Conservation (phyloP, 1,140 invertebrate genomes). For the Adoxophyes honmai region DNA sequence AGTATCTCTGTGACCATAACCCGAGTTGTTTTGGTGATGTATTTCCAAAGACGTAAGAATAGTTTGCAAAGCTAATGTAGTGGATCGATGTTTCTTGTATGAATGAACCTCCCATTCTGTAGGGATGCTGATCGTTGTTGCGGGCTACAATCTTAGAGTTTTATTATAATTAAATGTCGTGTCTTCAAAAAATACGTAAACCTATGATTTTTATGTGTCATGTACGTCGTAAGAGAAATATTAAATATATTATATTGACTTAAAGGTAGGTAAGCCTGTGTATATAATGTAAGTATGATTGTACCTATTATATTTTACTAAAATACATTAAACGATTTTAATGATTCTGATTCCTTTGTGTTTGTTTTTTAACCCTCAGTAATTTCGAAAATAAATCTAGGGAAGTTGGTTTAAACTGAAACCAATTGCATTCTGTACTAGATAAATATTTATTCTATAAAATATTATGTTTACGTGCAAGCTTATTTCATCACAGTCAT, state of each 20-base stretch:
- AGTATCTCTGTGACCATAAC: conserved; percentile 71
- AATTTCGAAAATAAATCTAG: no score
- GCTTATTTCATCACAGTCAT: conserved; percentile 42
- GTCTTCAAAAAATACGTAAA: conserved; percentile 27
- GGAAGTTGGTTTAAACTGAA: no score
- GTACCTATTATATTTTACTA: conserved; percentile 36
- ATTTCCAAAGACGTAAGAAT: conserved; percentile 74
- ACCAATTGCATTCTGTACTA: no score
- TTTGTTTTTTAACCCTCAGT: conserved; percentile 3
- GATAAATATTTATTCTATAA: no score
- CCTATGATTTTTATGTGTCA: conserved; percentile 30
- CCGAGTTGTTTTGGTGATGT: conserved; percentile 72
- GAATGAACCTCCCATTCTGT: conserved; percentile 35
- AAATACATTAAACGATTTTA: conserved; percentile 35
- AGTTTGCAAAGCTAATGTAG: conserved; percentile 63
- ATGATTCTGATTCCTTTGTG: conserved; percentile 18
- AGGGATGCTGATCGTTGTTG: conserved; percentile 32
- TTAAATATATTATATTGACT: conserved; percentile 49
- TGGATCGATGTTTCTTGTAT: conserved; percentile 45
- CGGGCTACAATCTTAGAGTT: conserved; percentile 27
- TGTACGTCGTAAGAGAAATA: conserved; percentile 34
- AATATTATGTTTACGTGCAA: conserved; percentile 8
- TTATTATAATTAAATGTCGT: conserved; percentile 25
- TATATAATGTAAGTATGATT: conserved; percentile 65
- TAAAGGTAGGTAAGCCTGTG: conserved; percentile 42